These are phyloP conservation scores for Sterrhoptilus dennistouni DNA, from an alignment of 2,113 vertebrate species.

Conservation along the genomic window DNA sequence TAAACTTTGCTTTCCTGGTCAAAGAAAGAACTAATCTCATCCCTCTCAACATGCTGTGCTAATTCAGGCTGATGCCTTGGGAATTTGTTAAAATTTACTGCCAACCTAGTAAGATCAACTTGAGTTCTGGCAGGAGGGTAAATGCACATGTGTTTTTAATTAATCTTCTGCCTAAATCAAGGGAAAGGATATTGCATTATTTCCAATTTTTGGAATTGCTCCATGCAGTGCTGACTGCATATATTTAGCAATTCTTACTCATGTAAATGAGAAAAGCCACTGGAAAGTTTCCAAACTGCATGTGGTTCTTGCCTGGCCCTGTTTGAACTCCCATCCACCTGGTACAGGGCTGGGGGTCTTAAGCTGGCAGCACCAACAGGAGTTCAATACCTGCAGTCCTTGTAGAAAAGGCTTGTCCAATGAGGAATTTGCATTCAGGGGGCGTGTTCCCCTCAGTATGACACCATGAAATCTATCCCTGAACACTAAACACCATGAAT, in stretches of 20 bases:
- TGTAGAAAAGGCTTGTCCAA: not conserved
- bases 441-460: rapidly evolving
- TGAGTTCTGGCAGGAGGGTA: not conserved
- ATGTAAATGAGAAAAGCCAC: not conserved
- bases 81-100: conserved; percentile 7
- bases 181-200: conserved; percentile 29
- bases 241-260: conserved; percentile 21
- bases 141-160: conserved; percentile 50
- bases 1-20: not conserved
- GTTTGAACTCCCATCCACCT: not conserved
- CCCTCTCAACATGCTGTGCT: not conserved
- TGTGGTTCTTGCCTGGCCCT: not conserved
- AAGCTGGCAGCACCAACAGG: not conserved
- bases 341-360: not conserved
- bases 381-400: not conserved
- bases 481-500: not conserved
- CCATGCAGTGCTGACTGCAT: not conserved
- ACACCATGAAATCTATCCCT: not conserved
- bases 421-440: not conserved
- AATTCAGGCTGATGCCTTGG: not conserved
- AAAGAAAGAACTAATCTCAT: not conserved
- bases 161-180: conserved; percentile 31
- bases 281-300: not conserved
- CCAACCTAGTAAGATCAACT: not conserved
- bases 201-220: not conserved